phyloP scores from a whole-genome alignment of 2,797 vertebrate genomes.

The Carduelis carduelis region DNA sequence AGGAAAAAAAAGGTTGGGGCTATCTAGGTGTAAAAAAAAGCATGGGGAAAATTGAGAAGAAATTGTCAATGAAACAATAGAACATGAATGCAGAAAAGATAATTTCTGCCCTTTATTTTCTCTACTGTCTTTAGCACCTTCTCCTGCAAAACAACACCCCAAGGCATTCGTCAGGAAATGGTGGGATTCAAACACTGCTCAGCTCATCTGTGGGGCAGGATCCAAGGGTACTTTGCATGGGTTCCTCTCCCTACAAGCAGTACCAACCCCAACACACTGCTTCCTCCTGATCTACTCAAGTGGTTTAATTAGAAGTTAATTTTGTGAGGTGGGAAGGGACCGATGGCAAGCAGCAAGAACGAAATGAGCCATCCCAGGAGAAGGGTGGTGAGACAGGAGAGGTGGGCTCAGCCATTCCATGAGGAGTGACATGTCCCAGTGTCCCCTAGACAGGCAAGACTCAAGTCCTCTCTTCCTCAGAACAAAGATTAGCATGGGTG shows the following conservation, averaged over 20 bases:
- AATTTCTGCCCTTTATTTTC: background rate
- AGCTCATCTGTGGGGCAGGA: background rate
- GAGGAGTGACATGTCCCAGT: background rate
- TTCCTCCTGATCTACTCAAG: background rate
- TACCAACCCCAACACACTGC: background rate
- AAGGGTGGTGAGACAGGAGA: rapidly evolving
- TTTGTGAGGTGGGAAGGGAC: background rate
- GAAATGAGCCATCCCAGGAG: background rate
- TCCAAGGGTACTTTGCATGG: too few species aligned
- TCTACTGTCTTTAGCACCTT: background rate
- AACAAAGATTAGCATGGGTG: background rate
- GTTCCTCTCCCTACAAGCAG: background rate
- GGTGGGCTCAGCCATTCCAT: background rate
- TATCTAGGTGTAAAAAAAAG: background rate
- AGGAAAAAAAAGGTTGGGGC: background rate
- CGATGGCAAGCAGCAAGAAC: background rate
- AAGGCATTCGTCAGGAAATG: background rate
- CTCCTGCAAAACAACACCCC: background rate
- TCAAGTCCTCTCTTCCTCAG: background rate
- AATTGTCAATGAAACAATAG: background rate
- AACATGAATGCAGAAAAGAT: background rate
- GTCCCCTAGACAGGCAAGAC: background rate
- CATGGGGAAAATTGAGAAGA: rapidly evolving
- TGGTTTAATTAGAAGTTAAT: background rate
- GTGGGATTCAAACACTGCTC: background rate